phyloP scores from a whole-genome alignment of 2,113 vertebrate genomes.

The Lophius piscatorius region DNA sequence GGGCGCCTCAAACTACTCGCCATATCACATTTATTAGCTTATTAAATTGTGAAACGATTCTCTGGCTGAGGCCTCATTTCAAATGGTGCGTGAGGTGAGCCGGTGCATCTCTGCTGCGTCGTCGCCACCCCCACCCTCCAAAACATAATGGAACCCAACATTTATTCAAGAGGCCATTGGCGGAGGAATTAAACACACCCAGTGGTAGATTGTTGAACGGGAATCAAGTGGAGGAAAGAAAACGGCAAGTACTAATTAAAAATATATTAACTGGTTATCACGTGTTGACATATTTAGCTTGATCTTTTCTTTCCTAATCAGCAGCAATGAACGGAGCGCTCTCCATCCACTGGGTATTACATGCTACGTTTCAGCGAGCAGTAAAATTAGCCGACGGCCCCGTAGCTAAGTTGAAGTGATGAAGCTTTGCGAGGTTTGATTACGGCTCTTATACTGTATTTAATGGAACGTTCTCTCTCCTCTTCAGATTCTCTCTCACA shows the following conservation, averaged over 20 bases:
- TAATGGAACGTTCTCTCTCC: slow-evolving; percentile 51
- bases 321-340: slow-evolving; percentile 66
- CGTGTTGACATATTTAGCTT: slow-evolving; percentile 70
- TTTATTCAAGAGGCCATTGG: slow-evolving; percentile 51
- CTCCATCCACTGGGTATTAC: slow-evolving; percentile 67
- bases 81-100: slow-evolving; percentile 28
- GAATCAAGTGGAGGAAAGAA: slow-evolving; percentile 50
- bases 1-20: slow-evolving; percentile 59
- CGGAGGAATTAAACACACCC: slow-evolving; percentile 51
- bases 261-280: slow-evolving; percentile 73
- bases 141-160: slow-evolving; percentile 57
- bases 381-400: slow-evolving; percentile 65
- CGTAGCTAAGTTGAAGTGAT: slow-evolving; percentile 55
- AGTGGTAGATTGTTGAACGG: slow-evolving; percentile 35
- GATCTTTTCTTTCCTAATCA: slow-evolving; percentile 73
- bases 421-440: slow-evolving; percentile 62
- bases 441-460: slow-evolving; percentile 60
- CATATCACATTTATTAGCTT: slow-evolving; percentile 70
- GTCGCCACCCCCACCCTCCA: slow-evolving; percentile 36
- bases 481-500: slow-evolving; percentile 42
- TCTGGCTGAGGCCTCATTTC: slow-evolving; percentile 50
- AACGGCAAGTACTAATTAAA: slow-evolving; percentile 68
- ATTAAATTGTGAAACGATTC: slow-evolving; percentile 69
- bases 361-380: slow-evolving; percentile 68
- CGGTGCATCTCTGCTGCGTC: slow-evolving; percentile 46